Percentiles rank a stretch among this genome's conserved stretches.
These are phyloP conservation scores for Iguana delicatissima DNA, from an alignment of 2,797 vertebrate genomes.

Conservation along the genomic window DNA sequence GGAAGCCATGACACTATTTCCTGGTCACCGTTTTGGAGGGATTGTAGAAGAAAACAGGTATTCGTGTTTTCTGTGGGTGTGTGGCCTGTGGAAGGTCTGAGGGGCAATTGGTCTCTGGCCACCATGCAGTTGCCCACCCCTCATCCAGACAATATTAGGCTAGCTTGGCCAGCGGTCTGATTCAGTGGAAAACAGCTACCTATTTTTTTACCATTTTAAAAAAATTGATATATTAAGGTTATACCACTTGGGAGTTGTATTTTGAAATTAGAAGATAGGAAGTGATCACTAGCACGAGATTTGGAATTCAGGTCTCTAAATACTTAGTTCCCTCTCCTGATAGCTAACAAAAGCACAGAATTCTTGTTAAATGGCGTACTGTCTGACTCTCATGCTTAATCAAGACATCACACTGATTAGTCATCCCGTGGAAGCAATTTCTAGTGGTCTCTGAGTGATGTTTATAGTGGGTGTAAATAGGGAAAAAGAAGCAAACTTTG, in stretches of 20 bases:
- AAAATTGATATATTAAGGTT: neutral
- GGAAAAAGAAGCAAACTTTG: no score
- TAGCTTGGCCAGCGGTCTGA: neutral
- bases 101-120: no score
- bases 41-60: no score
- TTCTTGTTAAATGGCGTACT: neutral
- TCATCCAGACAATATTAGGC: neutral
- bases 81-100: no score
- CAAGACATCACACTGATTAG: neutral
- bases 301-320: neutral
- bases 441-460: neutral
- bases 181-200: neutral
- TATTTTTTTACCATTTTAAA: neutral
- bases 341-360: neutral
- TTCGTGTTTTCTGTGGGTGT: no score
- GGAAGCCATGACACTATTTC: no score
- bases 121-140: no score
- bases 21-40: no score
- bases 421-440: neutral
- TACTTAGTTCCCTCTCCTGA: neutral
- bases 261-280: neutral
- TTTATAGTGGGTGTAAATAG: neutral
- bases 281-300: neutral
- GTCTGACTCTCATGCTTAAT: neutral
- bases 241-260: neutral